Evolutionary conservation across 2,797 vertebrate species (phyloP).

Genomic region (Spondyliosoma cantharus): DNA sequence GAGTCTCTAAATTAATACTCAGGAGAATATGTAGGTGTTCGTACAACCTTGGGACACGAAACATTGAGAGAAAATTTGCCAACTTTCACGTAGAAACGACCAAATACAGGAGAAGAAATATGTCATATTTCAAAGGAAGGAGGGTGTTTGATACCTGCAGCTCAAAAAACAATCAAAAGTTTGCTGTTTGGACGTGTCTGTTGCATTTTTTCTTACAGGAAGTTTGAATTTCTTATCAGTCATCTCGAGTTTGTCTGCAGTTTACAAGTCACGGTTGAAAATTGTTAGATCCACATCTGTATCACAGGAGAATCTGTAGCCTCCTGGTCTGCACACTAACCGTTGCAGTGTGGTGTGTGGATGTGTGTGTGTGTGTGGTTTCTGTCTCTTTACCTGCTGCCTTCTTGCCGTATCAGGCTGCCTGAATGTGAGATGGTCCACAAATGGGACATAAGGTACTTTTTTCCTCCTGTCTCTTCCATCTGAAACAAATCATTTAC

Average conservation of each 20-base stretch:
- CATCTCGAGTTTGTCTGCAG: not conserved
- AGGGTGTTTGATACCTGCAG: too few species aligned
- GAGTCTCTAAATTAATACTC: not conserved
- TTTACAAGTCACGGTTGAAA: too few species aligned
- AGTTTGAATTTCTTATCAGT: not conserved
- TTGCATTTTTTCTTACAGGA: not conserved
- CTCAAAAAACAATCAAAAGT: too few species aligned
- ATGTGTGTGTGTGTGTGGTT: conserved; percentile 32
- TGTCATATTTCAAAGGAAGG: too few species aligned
- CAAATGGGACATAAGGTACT: conserved; percentile 88
- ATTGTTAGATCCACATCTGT: conserved; percentile 20
- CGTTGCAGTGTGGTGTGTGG: conserved; percentile 37
- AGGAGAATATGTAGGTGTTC: not conserved
- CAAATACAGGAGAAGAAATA: too few species aligned
- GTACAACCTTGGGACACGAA: too few species aligned
- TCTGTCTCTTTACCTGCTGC: conserved; percentile 75
- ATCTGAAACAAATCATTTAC: conserved; percentile 27
- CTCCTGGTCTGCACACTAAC: conserved; percentile 63
- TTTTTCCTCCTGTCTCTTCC: conserved; percentile 45
- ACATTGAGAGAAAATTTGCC: too few species aligned
- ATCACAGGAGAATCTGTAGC: conserved; percentile 41
- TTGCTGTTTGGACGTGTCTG: not conserved
- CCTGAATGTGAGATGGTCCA: conserved; percentile 86
- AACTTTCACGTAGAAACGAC: too few species aligned
- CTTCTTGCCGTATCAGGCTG: conserved; percentile 85